Evolutionary conservation across 2,888 invertebrate genomes (phyloP), one percentile per base, ranked within the genome.

Genomic region (Dendrolimus pini): DNA sequence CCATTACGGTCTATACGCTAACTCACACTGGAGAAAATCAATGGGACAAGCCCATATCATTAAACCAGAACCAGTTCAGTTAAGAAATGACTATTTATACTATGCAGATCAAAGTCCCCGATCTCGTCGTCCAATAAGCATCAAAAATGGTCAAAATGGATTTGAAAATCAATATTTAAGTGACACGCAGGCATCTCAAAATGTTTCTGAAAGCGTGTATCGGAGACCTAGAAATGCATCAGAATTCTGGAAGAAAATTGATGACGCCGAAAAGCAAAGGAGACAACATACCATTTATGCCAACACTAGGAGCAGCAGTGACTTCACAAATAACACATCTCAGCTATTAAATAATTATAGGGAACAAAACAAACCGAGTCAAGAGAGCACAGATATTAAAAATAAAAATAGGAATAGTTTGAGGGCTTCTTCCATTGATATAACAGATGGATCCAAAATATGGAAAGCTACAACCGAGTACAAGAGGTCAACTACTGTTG

Each of bases 91-190:
- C 62, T 94, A 92, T 70, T 91, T 94, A 62, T 95, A 95, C 71
- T 92, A 94, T 59, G 93, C 95, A 2, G 95, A 95, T 80, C 93
- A 94, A 65, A 93, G 93, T 61, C 95, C 95, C 0, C 89, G 95
- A 69, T 95, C 95, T 61, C 85, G 95, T 54, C 93, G 94, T 72
- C 95, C 95, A 47, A 94, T 95, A 66, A 93, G 94, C 69, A 92
- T 95, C 61, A 89, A 94, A 75, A 79, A 85, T 76, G 85, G 85
- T 73, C 85, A 82, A 74, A 85, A 82, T 64, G 85, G 84, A 62
- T 70, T 75, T 61, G 87, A 88, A 67, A 82, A 85, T 62, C 85
- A 89, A 69, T 91, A 91, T 71, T 73, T 91, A 66, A 92, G 89
- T 72, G 92, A 92, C 69, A 89, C 91, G 12, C 91, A 91, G 72